Evolutionary conservation across 1,140 invertebrate species (phyloP), one percentile per base, ranked within the genome.

Genomic region (Pseudomyrmex gracilis): DNA sequence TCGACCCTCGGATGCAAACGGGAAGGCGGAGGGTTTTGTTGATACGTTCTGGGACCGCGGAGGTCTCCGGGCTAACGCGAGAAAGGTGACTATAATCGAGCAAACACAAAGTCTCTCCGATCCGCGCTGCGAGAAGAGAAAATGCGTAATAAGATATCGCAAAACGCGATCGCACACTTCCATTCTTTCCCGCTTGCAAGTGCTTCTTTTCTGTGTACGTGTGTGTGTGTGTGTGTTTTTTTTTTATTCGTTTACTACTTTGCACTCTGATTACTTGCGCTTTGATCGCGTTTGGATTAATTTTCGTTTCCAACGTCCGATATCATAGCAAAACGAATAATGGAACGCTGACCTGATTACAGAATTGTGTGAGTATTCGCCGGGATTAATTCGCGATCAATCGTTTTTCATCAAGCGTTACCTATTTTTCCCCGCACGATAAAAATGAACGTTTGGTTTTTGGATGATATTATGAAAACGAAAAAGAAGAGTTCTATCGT

Each of bases 331-430:
- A 58, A 71, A 80, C 43, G 10, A 53, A 12, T 17, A 53, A 70
- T 70, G 12, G 53, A 20, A 71, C 57, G 43, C 53, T 80, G 66
- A 80, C 53, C 76, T 80, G 53, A 80, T 80, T 80, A 80, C 55
- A 58, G 49, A 24, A 71, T 60, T 70, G 43, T 45, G 22, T 63
- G 63, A 68, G 63, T 43, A 67, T 22, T 34, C 49, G 24, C 49
- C 12, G 47, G 45, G 22, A 71, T 80, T 80, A 80, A 70, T 58
- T 80, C 55, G 49, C 43, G 53, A 58, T 70, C 20, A 58, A 71
- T 71, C 20, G 43, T 80, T 80, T 70, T 55, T 53, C 15, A 17
- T 49, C 22, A 17, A 57, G 4, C 34, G 34, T 34, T 34, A 34
- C 0, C 20, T 22, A 20, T 34, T 49, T 49, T 9, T 5, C 24